Evolutionary conservation across 1,140 invertebrate genomes (phyloP).

Genomic region (Conus ventricosus): DNA sequence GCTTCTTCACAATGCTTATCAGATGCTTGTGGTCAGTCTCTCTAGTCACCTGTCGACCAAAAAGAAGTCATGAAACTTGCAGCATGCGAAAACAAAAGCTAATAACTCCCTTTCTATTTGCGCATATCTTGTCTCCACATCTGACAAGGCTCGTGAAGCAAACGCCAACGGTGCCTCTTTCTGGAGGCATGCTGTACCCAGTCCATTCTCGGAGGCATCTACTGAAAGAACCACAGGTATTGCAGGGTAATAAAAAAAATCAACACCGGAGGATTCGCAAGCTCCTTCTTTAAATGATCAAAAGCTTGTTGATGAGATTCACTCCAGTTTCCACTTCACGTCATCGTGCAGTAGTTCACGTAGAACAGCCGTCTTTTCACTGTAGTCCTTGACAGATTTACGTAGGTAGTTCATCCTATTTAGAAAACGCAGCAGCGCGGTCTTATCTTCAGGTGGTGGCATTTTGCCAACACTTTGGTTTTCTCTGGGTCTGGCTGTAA

Average conservation of each 20-base stretch:
- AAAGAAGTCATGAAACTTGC: constrained; percentile 74
- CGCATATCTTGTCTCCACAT: constrained; percentile 59
- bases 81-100: constrained; percentile 76
- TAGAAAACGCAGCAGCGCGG: constrained; percentile 52
- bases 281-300: background rate
- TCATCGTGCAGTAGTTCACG: background rate
- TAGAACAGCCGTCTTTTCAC: constrained; percentile 30
- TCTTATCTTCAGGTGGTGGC: constrained; percentile 37
- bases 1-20: background rate
- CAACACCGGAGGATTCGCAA: constrained; percentile 32
- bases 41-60: constrained; percentile 39
- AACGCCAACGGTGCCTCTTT: no score
- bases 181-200: no score
- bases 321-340: background rate
- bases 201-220: no score
- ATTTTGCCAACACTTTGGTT: constrained; percentile 26
- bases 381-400: no score
- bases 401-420: no score
- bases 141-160: constrained; percentile 72
- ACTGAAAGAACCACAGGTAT: no score
- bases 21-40: constrained; percentile 12
- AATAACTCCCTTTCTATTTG: constrained; percentile 77
- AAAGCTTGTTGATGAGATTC: background rate
- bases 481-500: constrained; percentile 50
- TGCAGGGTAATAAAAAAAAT: constrained; percentile 36